Evolutionary conservation across 2,888 invertebrate species (phyloP).

Genomic region (Habrosyne pyritoides): DNA sequence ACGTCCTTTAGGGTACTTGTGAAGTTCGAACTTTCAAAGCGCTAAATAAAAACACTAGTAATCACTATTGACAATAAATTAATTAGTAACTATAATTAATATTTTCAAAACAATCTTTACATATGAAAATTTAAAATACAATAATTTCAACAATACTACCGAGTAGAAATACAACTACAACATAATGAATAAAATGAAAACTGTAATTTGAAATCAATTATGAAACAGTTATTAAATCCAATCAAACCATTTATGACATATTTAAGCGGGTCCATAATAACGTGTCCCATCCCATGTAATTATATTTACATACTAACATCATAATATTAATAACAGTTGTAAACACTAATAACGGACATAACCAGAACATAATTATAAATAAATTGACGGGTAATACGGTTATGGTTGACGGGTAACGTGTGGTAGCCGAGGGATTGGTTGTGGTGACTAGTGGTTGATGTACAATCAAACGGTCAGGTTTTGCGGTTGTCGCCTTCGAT

Average conservation of each 20-base stretch:
- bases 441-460: conserved; percentile 32
- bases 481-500: conserved; percentile 17
- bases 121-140: too few relatives aligned
- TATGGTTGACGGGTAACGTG: conserved; percentile 31
- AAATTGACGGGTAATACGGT: conserved; percentile 42
- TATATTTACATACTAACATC: neutral
- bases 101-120: too few relatives aligned
- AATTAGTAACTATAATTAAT: too few relatives aligned
- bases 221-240: neutral
- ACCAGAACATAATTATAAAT: conserved; percentile 29
- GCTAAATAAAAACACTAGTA: too few relatives aligned
- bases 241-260: neutral
- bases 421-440: conserved; percentile 32
- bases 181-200: too few relatives aligned
- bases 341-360: conserved; percentile 3
- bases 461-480: conserved; percentile 22
- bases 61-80: too few relatives aligned
- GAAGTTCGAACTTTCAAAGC: too few relatives aligned
- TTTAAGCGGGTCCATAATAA: neutral
- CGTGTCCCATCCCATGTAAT: neutral
- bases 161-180: too few relatives aligned
- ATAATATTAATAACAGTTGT: conserved; percentile 14
- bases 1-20: too few relatives aligned
- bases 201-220: too few relatives aligned
- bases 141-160: too few relatives aligned